These are phyloP conservation scores for Apaloderma vittatum DNA, from an alignment of 2,113 vertebrate genomes.

Conservation along the genomic window DNA sequence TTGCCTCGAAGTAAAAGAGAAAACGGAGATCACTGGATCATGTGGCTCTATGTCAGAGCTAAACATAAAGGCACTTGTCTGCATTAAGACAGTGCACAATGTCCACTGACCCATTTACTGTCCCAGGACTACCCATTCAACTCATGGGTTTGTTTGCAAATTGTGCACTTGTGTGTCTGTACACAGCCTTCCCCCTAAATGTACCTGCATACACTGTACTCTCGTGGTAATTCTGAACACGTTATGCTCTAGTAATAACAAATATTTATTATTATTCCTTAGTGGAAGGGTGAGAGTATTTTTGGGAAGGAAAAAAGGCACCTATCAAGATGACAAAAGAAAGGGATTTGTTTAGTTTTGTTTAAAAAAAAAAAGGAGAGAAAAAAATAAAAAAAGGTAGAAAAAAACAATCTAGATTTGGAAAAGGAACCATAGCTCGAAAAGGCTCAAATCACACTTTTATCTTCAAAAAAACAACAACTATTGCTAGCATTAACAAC, in stretches of 20 bases:
- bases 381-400: neutral
- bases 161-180: neutral
- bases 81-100: rapidly evolving
- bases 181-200: rapidly evolving
- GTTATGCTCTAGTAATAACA: neutral
- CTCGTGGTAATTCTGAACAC: neutral
- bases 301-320: neutral
- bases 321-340: neutral
- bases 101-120: neutral
- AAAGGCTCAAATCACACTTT: neutral
- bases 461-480: neutral
- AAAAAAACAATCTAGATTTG: neutral
- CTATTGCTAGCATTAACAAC: neutral
- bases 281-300: neutral
- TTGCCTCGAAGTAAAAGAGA: neutral
- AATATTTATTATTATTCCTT: neutral
- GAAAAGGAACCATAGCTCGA: neutral
- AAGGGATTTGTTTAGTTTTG: neutral
- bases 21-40: neutral
- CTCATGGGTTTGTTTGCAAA: neutral
- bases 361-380: rapidly evolving
- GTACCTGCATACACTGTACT: neutral
- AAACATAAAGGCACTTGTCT: neutral
- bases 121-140: neutral
- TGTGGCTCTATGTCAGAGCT: neutral